These are phyloP conservation scores for Pantelozetes paolii DNA, from an alignment of 2,888 invertebrate genomes.

Conservation along the genomic window DNA sequence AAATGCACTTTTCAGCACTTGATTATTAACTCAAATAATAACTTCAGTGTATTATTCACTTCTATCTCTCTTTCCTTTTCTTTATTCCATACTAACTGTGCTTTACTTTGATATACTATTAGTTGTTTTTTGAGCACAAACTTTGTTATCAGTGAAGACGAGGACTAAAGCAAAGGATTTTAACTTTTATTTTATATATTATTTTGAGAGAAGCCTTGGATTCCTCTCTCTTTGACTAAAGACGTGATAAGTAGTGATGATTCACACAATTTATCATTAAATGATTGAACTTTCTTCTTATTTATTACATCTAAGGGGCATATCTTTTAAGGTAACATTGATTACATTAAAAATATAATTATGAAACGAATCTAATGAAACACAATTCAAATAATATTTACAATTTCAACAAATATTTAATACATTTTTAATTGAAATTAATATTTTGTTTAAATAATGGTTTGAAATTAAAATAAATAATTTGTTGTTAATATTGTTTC, in stretches of 20 bases:
- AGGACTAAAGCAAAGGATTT: constrained; percentile 13
- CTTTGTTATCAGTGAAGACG: not conserved
- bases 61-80: not conserved
- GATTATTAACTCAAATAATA: constrained; percentile 22
- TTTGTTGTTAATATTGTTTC: too few species aligned
- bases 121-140: not conserved
- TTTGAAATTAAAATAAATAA: too few species aligned
- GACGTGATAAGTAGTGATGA: constrained; percentile 15
- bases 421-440: too few species aligned
- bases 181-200: constrained; percentile 7
- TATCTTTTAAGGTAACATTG: too few species aligned
- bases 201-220: not conserved
- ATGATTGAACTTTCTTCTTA: too few species aligned
- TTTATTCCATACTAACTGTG: not conserved
- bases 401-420: too few species aligned
- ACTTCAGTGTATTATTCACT: constrained; percentile 3
- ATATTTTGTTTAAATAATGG: too few species aligned
- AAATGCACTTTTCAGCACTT: constrained; percentile 17
- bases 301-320: too few species aligned
- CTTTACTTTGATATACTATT: not conserved
- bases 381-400: too few species aligned
- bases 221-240: constrained; percentile 7
- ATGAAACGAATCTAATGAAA: too few species aligned
- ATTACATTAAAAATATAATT: too few species aligned
- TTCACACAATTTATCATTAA: not conserved